Conservation (phyloP, 2,797 vertebrate genomes). For the Thaleichthys pacificus region DNA sequence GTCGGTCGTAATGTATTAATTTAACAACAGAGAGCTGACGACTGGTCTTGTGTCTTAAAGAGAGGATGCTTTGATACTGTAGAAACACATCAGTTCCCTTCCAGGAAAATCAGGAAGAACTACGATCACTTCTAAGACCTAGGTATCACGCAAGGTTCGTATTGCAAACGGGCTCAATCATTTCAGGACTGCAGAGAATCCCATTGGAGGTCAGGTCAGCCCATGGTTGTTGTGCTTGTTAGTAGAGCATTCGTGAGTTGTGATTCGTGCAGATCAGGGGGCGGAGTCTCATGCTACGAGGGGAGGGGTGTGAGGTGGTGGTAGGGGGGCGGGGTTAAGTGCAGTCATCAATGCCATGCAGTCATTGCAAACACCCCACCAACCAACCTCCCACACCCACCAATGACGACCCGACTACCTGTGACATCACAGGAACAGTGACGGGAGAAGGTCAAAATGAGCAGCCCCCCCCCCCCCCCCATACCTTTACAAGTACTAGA, state of each 20-base stretch:
- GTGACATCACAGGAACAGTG: background rate
- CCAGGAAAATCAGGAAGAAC: background rate
- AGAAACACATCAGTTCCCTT: constrained; percentile 17
- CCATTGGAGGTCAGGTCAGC: background rate
- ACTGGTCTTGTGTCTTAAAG: background rate
- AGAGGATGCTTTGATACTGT: constrained; percentile 22
- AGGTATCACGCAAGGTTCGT: background rate
- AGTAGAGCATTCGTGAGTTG: constrained; percentile 30
- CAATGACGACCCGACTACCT: background rate
- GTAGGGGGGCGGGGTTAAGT: background rate
- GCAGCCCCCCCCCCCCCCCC: no score
- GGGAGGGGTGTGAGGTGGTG: constrained; percentile 26
- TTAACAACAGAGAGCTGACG: background rate
- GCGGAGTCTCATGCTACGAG: background rate
- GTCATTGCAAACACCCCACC: constrained; percentile 38
- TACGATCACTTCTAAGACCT: background rate
- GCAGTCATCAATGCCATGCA: constrained; percentile 45
- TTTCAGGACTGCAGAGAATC: background rate
- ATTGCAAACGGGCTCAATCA: background rate
- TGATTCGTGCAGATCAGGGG: constrained; percentile 25
- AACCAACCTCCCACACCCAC: background rate
- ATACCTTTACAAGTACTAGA: background rate
- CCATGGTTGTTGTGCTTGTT: constrained; percentile 27
- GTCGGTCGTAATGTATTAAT: constrained; percentile 1
- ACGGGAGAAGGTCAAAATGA: background rate